These are phyloP conservation scores for Hypomecis punctinalis DNA, from an alignment of 2,888 invertebrate species.

Conservation along the genomic window DNA sequence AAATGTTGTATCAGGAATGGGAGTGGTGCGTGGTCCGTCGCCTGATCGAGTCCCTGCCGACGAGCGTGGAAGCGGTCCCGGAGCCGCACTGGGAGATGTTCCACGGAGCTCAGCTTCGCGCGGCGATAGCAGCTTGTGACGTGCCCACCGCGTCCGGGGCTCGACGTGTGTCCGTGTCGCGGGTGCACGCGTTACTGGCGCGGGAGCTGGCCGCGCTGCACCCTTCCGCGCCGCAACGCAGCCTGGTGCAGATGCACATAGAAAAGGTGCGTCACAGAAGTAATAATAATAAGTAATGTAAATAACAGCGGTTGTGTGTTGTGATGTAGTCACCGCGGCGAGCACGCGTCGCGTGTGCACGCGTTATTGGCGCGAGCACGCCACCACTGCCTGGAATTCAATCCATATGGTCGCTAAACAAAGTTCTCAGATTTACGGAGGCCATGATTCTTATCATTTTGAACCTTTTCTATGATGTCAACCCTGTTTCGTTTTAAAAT, in stretches of 20 bases:
- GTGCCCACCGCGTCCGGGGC: conserved; percentile 65
- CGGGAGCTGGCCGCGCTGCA: conserved; percentile 73
- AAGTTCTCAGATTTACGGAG: too few species aligned
- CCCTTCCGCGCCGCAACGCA: conserved; percentile 73
- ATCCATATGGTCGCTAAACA: too few species aligned
- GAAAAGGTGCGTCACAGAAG: conserved; percentile 64
- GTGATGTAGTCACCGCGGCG: too few species aligned
- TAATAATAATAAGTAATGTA: too few species aligned
- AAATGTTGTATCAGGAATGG: conserved; percentile 60
- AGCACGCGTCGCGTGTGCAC: too few species aligned
- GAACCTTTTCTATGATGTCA: too few species aligned
- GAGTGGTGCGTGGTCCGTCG: conserved; percentile 77
- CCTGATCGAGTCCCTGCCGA: conserved; percentile 66
- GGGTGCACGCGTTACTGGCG: conserved; percentile 73
- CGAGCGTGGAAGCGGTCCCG: conserved; percentile 56
- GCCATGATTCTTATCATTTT: too few species aligned
- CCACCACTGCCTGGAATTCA: too few species aligned
- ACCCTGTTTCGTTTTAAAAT: too few species aligned
- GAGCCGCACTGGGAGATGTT: conserved; percentile 80
- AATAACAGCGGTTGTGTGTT: too few species aligned
- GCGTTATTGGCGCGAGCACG: too few species aligned
- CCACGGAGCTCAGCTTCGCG: conserved; percentile 70
- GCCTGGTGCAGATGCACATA: conserved; percentile 71
- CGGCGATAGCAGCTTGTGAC: conserved; percentile 74
- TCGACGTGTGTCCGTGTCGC: conserved; percentile 73